Percentiles rank a stretch among this genome's conserved stretches.
These are phyloP conservation scores for Heteropelma amictum DNA, from an alignment of 2,888 invertebrate species.

Conservation along the genomic window DNA sequence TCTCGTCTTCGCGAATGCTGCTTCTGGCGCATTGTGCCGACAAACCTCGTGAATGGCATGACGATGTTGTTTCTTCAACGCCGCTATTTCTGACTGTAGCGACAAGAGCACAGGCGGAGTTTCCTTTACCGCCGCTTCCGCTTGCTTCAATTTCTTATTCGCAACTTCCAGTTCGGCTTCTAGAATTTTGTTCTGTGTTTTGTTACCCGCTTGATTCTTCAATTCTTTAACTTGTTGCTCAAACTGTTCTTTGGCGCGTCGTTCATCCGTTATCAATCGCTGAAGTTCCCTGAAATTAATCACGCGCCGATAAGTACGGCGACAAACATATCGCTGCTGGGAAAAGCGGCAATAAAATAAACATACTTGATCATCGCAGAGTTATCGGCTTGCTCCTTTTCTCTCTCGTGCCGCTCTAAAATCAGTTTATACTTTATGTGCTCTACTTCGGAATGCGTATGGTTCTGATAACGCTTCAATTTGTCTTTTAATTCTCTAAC, in stretches of 20 bases:
- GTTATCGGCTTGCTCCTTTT: conserved; percentile 89
- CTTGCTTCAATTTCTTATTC: conserved; percentile 82
- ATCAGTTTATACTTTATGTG: conserved; percentile 86
- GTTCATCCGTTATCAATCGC: conserved; percentile 86
- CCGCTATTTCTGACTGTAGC: conserved; percentile 86
- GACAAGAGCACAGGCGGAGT: conserved; percentile 83
- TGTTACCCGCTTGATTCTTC: conserved; percentile 77
- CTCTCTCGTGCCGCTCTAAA: conserved; percentile 88
- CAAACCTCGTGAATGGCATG: conserved; percentile 83
- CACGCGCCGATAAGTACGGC: too few relatives aligned
- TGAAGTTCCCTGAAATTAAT: conserved; percentile 87
- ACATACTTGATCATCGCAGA: conserved; percentile 86
- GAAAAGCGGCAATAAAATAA: too few relatives aligned
- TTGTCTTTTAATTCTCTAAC: conserved; percentile 82
- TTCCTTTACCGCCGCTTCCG: conserved; percentile 82
- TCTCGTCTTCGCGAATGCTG: too few relatives aligned
- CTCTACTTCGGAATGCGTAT: conserved; percentile 82
- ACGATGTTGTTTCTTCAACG: conserved; percentile 86
- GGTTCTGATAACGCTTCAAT: conserved; percentile 80
- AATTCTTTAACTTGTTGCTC: conserved; percentile 83
- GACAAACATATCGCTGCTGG: too few relatives aligned
- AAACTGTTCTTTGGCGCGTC: conserved; percentile 85
- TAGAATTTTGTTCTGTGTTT: conserved; percentile 78
- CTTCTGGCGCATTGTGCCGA: too few relatives aligned
- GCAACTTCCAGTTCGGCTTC: conserved; percentile 83